Evolutionary conservation across 2,888 invertebrate genomes (phyloP), one percentile per base, ranked within the genome.

Genomic region (Allophyes oxyacanthae): DNA sequence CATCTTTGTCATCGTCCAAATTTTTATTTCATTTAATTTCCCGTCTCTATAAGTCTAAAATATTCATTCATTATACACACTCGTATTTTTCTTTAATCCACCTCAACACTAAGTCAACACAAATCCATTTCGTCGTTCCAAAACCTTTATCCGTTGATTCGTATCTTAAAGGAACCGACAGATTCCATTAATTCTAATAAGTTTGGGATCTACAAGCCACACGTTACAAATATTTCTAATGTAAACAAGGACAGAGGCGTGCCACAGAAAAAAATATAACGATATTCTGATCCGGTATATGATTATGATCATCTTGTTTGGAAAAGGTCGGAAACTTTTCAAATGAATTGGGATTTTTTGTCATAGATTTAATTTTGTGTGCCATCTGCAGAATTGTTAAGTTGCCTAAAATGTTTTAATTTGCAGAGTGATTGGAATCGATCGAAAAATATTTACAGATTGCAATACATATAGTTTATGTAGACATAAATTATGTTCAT

Each of bases 211-310:
- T 55, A 48, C 57, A n/a, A 65, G 49, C 34, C 48, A 53, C 64
- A 57, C 50, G 68, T 46, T 64, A 71, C 64, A 74, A 71, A 71
- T 76, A 78, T 78, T 73, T 68, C 38, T 49, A 66, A 68, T 51
- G 78, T 71, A 79, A 79, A 79, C 78, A 76, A 63, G 52, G 36
- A 26, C 37, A 50, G 43, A 20, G 37, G 44, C 41, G 64, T 45
- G 49, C 33, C 56, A 6, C n/a, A 8, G 57, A 60, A 75, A 72
- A 73, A 72, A 76, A 70, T 41, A 44, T 72, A 73, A 74, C 68
- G 63, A 71, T 59, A 57, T 75, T 73, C 59, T 67, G 50, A 75
- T 72, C 68, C 64, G 72, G 67, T 61, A 59, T 62, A 53, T 56
- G 52, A 54, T 64, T 58, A 14, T 52, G 44, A 44, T 59, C 25